Base-by-base conservation (phyloP, 2,888 invertebrate genomes). In the Tryphoninae sp. region DNA sequence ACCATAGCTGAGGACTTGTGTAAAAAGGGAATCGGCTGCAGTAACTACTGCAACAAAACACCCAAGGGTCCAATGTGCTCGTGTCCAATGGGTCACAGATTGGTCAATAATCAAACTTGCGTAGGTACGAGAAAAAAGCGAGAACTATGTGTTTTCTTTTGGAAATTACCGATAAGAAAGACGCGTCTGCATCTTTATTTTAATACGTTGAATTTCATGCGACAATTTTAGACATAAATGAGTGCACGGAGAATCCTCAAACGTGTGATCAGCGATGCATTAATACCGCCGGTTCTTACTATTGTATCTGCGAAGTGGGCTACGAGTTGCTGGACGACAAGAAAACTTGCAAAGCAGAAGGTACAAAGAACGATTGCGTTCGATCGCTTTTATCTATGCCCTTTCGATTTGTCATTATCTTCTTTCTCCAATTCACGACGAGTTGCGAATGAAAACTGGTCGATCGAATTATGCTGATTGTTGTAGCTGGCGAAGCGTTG, bases 211-310 rank as follows among this genome's bases (percentile, higher is more conserved):
- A 81, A 91, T 90, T 89, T 88, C 86, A 93, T 87, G 88, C 89
- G 75, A 89, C 51, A 75, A 11, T 83, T 76, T 61, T 91, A 82
- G 95, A 95, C 85, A 92, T 95, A 2, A 92, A 96, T 88, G 95
- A 96, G 86, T 96, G 96, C 85, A 6, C 13, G 19, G 90, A 93
- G 49, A 89, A 91, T 0, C 93, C 93, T 81, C 96, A 96, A 0
- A 91, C 93, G 7, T 97, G 97, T 88, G 95, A 95, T 69, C 97
- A 97, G 83, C 91, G 89, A 11, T 97, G 97, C 87, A 86, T 91
- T 0, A 96, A 96, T 84, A 91, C 86, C 0, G 89, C 91, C 0
- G 95, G 95, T 0, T 93, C 94, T 0, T 96, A 94, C 86, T 88
- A 84, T 2, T 97, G 97, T 85, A 88, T 88, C 2, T 97, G 97